Base-by-base conservation (phyloP, 2,113 vertebrate species). In the Lathamus discolor region DNA sequence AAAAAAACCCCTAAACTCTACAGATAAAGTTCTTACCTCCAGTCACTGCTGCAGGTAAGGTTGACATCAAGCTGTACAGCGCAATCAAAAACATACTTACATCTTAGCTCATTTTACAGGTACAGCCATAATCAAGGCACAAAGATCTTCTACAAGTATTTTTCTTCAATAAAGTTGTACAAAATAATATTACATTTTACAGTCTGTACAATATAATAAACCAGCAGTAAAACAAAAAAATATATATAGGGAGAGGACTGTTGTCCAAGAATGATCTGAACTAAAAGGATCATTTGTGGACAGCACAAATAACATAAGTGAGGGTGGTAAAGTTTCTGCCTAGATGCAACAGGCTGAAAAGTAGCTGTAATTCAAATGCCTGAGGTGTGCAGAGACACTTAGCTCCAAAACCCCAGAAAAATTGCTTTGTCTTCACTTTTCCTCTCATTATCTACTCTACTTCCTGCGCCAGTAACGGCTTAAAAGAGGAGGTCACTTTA, bases 181-280 rank as follows among this genome's bases (percentile, higher is more conserved):
- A 99, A 99, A 99, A 99, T 99, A 99, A 99, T 98, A 98, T 99
- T 99, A 99, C 98, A 99, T 98, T 98, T 98, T 98, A 98, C 98
- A 98, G 98, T 99, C 99, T 99, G 98, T 99, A 99, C 99, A 99
- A 98, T 98, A 98, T 98, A 98, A 98, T 98, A 98, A 98, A 98
- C 98, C 98, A 99, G 98, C 98, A 98, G 98, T 98, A 98, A 98
- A 98, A 98, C 97, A 97, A 96, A 97, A 95, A 97, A 96, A 96
- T 96, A 94, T 97, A 94, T 96, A 97, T 97, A 97, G 96, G 97
- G 97, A 95, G 95, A 97, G 97, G 97, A 97, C 95, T 37, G 84
- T 96, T 95, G 96, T 86, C 97, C 97, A 96, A 94, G 95, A 97
- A 95, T 96, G 93, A 98, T 98, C 97, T 44, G 98, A 97, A 98